phyloP scores from a whole-genome alignment of 2,797 vertebrate species.

The Arremon aurantiirostris region DNA sequence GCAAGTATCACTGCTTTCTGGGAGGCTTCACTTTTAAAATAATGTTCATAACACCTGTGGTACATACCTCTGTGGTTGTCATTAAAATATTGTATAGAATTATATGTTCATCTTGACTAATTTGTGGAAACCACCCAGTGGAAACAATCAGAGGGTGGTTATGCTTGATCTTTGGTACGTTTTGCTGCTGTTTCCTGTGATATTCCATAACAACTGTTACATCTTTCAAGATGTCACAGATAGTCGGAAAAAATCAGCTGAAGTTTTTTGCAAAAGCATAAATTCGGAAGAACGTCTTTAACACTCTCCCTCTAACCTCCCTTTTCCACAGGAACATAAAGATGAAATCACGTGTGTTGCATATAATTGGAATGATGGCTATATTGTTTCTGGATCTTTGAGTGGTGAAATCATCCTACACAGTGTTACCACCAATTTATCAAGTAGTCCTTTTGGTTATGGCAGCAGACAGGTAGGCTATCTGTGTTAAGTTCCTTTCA shows the following conservation, averaged over 20 bases:
- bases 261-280: neutral
- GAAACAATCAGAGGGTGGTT: neutral
- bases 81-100: neutral
- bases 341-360: slow-evolving; percentile 90
- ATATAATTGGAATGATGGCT: slow-evolving; percentile 91
- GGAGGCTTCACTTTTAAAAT: neutral
- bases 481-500: neutral
- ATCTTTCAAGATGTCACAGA: neutral
- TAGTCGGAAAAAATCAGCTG: neutral
- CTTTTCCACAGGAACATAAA: slow-evolving; percentile 86
- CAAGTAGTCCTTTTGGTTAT: slow-evolving; percentile 90
- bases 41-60: neutral
- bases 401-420: slow-evolving; percentile 94
- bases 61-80: neutral
- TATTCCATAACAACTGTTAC: neutral
- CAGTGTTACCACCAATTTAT: slow-evolving; percentile 92
- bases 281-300: neutral
- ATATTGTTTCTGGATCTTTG: slow-evolving; percentile 90
- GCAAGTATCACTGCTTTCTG: neutral
- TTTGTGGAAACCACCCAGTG: neutral
- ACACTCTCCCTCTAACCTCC: neutral
- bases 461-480: slow-evolving; percentile 84
- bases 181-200: neutral
- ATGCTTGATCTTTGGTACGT: neutral
- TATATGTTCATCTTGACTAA: neutral